Evolutionary conservation across 2,888 invertebrate genomes (phyloP), one percentile per base, ranked within the genome.

Genomic region (Nemotelus nigrinus): DNA sequence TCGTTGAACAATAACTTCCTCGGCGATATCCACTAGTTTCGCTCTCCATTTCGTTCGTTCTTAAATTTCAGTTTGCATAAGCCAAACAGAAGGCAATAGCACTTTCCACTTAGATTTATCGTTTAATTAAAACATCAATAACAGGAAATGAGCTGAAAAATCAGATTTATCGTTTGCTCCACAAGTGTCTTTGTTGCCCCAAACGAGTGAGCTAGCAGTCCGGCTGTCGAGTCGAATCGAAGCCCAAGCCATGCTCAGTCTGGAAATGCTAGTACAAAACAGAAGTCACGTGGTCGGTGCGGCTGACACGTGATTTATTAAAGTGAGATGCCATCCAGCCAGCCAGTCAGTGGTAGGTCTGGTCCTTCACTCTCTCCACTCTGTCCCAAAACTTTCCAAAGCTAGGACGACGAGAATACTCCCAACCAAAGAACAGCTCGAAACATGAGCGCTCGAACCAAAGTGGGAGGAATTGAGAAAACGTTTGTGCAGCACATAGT

Each of bases 261-360:
- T 25, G 25, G 25, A 25, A 25, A 8, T 8, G 39, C 39, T 25
- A 25, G 25, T 25, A 25, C 25, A 25, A 1, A 10, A 57, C 71
- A 5, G 58, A 4, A 78, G 76, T 78, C 78, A 78, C 78, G 78
- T 78, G 78, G 71, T 68, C 10, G 41, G 50, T 67, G 70, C 76
- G 71, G 71, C 67, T 78, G 76, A 76, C 78, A 76, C 78, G 78
- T 78, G 78, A 78, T 78, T 78, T 78, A 78, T 78, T 78, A 78
- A 76, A 78, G 76, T 55, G 60, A 57, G 58, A 64, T 63, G 60
- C 72, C 47, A 72, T 3, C n/a, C 8, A 43, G 70, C 50, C 67
- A 67, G 25, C 47, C 70, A 70, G 70, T 43, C 70, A 70, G 53
- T 25, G 44, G 65, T 65, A 50, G 67, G 67, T 67, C 67, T 63